phyloP scores from a whole-genome alignment of 2,113 vertebrate genomes.

The Psittacula cyanocephala region DNA sequence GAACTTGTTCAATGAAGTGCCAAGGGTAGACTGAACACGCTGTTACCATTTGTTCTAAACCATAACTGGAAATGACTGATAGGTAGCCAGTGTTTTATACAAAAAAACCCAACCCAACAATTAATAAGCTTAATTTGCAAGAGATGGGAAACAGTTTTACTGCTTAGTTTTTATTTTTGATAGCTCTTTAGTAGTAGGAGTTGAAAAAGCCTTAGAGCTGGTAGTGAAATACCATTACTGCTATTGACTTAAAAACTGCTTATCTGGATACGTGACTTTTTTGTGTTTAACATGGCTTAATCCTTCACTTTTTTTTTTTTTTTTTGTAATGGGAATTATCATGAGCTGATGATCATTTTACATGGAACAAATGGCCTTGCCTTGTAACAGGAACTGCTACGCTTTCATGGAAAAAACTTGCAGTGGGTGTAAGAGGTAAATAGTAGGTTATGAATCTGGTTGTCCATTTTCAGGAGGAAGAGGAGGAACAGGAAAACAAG shows the following conservation, averaged over 20 bases:
- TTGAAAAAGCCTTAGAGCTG: neutral
- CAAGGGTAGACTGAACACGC: neutral
- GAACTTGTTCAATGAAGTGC: neutral
- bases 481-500: conserved; percentile 86
- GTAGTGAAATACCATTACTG: neutral
- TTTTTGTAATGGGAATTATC: neutral
- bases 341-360: neutral
- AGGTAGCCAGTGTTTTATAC: neutral
- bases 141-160: neutral
- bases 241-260: neutral
- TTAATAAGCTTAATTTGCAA: neutral
- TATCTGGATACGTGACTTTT: neutral
- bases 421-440: neutral
- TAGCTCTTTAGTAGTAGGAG: neutral
- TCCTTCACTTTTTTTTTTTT: neutral
- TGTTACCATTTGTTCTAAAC: neutral
- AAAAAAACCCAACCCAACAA: neutral
- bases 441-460: neutral
- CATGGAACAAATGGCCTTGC: neutral
- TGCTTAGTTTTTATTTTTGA: neutral
- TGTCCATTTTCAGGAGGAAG: conserved; percentile 79
- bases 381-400: neutral
- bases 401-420: neutral
- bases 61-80: neutral
- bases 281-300: neutral